A percentile compares a stretch with the other conserved stretches of the same genome.
These are phyloP conservation scores for Hydractinia symbiolongicarpus DNA, from an alignment of 30 jellyfish, hydroid and myxozoan genomes.

Conservation along the genomic window DNA sequence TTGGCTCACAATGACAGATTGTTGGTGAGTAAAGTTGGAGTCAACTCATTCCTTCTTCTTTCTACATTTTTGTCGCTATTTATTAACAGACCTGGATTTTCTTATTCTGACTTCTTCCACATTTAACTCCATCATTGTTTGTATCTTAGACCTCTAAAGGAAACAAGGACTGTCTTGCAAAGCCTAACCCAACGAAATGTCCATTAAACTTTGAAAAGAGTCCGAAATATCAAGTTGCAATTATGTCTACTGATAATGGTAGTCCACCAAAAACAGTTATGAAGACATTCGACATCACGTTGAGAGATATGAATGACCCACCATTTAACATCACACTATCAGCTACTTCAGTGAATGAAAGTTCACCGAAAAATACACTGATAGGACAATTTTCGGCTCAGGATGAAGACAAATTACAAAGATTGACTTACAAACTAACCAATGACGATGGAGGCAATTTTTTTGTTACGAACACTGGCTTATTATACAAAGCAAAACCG, in stretches of 20 bases:
- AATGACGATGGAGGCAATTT: conserved; percentile 57
- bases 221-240: conserved; percentile 7
- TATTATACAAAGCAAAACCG: conserved; percentile 51
- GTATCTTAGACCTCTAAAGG: conserved; percentile 22
- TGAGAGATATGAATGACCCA: conserved; percentile 65
- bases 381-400: conserved; percentile 56
- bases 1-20: conserved; percentile 34
- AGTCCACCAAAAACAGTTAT: conserved; percentile 42
- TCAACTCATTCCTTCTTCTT: too few relatives aligned
- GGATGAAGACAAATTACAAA: conserved; percentile 54
- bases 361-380: conserved; percentile 36
- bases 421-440: conserved; percentile 40
- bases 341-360: conserved; percentile 44
- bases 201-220: conserved; percentile 53
- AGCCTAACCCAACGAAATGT: conserved; percentile 16
- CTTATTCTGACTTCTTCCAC: too few relatives aligned
- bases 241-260: conserved; percentile 67
- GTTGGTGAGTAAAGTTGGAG: conserved; percentile 13
- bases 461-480: conserved; percentile 17
- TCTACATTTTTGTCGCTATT: too few relatives aligned
- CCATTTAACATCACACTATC: conserved; percentile 53
- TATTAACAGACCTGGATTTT: too few relatives aligned
- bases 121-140: background rate
- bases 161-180: conserved; percentile 12
- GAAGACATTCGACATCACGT: conserved; percentile 28